Evolutionary conservation across 2,888 invertebrate species (phyloP).

Genomic region (Drosophila atripex): DNA sequence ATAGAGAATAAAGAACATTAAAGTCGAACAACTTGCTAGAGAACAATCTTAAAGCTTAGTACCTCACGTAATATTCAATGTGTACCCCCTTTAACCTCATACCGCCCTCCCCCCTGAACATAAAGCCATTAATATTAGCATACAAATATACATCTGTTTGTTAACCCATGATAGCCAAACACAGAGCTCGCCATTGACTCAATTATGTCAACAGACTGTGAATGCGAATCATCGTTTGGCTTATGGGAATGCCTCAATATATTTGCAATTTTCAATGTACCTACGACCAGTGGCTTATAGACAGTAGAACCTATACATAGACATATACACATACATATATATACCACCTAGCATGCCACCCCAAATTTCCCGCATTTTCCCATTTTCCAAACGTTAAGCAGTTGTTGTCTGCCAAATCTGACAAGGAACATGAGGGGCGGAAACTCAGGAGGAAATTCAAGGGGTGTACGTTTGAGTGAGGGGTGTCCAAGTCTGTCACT

Average conservation of each 20-base stretch:
- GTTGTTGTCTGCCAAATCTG: conserved; percentile 40
- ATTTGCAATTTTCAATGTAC: conserved; percentile 35
- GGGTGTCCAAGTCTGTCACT: conserved; percentile 34
- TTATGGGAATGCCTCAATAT: conserved; percentile 40
- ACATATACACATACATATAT: no score
- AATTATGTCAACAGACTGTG: conserved; percentile 37
- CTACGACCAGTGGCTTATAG: background rate
- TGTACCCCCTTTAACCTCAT: no score
- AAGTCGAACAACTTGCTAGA: no score
- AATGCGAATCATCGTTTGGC: conserved; percentile 37
- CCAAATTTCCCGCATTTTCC: background rate
- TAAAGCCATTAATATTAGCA: conserved; percentile 9
- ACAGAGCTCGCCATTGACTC: conserved; percentile 35
- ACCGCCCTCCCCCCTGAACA: background rate
- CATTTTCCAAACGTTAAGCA: conserved; percentile 4
- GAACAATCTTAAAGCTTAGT: no score
- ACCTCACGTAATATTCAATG: background rate
- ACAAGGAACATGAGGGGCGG: conserved; percentile 36
- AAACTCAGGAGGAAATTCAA: background rate
- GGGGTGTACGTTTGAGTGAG: background rate
- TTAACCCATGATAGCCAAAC: conserved; percentile 13
- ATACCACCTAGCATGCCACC: background rate
- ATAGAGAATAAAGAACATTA: no score
- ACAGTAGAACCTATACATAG: background rate
- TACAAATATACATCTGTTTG: conserved; percentile 10